Percentiles rank a stretch among this genome's conserved stretches.
Evolutionary conservation across 2,888 invertebrate genomes (phyloP).

Genomic region (Tanytarsus gracilentus): DNA sequence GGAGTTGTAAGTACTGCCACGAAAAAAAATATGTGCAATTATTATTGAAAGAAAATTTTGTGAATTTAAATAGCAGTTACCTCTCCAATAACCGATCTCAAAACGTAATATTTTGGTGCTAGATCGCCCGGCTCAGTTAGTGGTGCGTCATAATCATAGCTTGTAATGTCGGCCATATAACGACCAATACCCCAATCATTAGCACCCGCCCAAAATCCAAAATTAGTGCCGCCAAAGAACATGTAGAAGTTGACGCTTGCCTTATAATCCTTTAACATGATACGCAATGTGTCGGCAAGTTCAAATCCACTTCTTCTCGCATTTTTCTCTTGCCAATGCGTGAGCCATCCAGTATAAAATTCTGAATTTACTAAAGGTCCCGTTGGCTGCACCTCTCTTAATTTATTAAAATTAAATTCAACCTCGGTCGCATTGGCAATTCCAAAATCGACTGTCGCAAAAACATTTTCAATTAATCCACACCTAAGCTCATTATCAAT

Average conservation of each 20-base stretch:
- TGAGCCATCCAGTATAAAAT: slow-evolving; percentile 88
- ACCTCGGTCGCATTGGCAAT: slow-evolving; percentile 41
- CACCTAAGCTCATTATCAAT: slow-evolving; percentile 46
- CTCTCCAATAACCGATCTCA: slow-evolving; percentile 50
- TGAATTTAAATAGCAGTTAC: slow-evolving; percentile 40
- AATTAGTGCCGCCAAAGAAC: slow-evolving; percentile 88
- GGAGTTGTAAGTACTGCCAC: slow-evolving; percentile 49
- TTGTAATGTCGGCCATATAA: slow-evolving; percentile 57
- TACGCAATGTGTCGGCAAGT: slow-evolving; percentile 48
- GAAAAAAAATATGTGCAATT: slow-evolving; percentile 34
- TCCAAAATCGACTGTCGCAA: slow-evolving; percentile 71
- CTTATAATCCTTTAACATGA: slow-evolving; percentile 47
- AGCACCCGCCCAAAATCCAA: slow-evolving; percentile 55
- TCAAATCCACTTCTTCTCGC: slow-evolving; percentile 46
- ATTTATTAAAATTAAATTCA: slow-evolving; percentile 29
- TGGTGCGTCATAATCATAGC: slow-evolving; percentile 80
- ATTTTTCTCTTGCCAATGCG: slow-evolving; percentile 68
- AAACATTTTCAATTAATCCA: slow-evolving; percentile 60
- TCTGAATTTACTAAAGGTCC: slow-evolving; percentile 87
- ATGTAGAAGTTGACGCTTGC: slow-evolving; percentile 78
- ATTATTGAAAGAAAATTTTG: neutral
- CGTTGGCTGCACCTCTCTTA: slow-evolving; percentile 48
- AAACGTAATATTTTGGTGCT: slow-evolving; percentile 63
- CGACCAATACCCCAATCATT: slow-evolving; percentile 24
- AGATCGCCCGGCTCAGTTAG: slow-evolving; percentile 73